Evolutionary conservation across 2,888 invertebrate genomes (phyloP).

Genomic region (Sminthurides aquaticus): DNA sequence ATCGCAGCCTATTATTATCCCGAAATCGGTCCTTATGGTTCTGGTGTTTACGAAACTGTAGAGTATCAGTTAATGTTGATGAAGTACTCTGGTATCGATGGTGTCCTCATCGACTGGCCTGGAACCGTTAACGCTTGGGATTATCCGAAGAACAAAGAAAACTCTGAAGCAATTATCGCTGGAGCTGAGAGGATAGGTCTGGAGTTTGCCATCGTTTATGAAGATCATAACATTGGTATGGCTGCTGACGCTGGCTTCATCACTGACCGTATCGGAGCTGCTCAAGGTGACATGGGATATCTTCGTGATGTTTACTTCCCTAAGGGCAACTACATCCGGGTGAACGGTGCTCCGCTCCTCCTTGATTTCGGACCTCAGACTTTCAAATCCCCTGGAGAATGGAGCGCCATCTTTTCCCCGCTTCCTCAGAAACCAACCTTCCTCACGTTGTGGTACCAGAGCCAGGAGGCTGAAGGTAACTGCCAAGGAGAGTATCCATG

Average conservation of each 20-base stretch:
- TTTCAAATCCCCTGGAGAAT: conserved; percentile 27
- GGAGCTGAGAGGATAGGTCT: conserved; percentile 26
- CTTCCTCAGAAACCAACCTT: conserved; percentile 31
- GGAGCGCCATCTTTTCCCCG: conserved; percentile 31
- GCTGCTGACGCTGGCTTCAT: conserved; percentile 35
- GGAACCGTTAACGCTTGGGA: conserved; percentile 30
- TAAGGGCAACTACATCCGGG: conserved; percentile 32
- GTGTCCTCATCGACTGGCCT: conserved; percentile 39
- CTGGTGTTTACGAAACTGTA: conserved; percentile 26
- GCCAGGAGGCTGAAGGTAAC: conserved; percentile 24
- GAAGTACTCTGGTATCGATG: conserved; percentile 38
- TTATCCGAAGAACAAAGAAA: conserved; percentile 34
- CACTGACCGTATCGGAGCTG: conserved; percentile 28
- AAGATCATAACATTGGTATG: conserved; percentile 39
- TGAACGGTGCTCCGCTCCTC: conserved; percentile 34
- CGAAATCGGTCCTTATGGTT: conserved; percentile 34
- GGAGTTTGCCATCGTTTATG: conserved; percentile 38
- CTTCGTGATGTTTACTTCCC: conserved; percentile 32
- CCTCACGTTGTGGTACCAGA: conserved; percentile 36
- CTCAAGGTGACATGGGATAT: conserved; percentile 32
- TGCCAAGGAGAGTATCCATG: conserved; percentile 35
- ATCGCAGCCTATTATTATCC: conserved; percentile 40
- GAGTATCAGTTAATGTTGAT: conserved; percentile 34
- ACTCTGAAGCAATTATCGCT: conserved; percentile 31
- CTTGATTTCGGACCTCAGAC: conserved; percentile 39